Conservation (phyloP, 2,113 vertebrate genomes). For the Carollia perspicillata region DNA sequence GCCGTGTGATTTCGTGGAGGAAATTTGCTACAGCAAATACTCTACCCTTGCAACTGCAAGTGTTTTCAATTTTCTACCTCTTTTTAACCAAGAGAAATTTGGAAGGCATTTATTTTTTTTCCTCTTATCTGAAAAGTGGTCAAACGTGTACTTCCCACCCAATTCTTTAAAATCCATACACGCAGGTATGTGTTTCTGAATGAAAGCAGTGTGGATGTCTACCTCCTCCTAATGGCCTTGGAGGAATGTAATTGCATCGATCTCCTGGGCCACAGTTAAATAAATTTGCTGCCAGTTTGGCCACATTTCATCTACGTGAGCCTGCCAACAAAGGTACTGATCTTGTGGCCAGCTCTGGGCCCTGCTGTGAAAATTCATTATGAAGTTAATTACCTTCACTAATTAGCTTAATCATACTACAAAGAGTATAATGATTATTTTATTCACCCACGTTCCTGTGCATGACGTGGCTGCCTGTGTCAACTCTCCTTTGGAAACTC, state of each 20-base stretch:
- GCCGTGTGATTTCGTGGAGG: neutral
- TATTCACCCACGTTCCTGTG: neutral
- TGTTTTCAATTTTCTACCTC: conserved; percentile 51
- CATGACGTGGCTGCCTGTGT: neutral
- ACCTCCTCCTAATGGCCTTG: neutral
- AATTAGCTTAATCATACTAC: neutral
- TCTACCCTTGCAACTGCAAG: conserved; percentile 4
- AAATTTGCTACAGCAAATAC: neutral
- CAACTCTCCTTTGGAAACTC: neutral
- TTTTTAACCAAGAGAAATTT: conserved; percentile 32
- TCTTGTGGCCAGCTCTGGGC: neutral
- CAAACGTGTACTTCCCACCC: neutral
- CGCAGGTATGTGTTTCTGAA: neutral
- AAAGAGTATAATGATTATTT: neutral
- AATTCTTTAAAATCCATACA: neutral
- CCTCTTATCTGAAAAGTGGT: conserved; percentile 31
- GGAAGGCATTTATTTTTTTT: conserved; percentile 32
- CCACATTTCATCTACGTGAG: neutral
- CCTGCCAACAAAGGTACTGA: conserved; percentile 22
- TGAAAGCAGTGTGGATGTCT: neutral
- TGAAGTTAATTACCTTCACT: neutral
- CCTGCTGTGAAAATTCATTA: neutral
- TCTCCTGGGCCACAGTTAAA: neutral
- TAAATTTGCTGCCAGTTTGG: conserved; percentile 12
- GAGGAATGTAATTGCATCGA: neutral